A percentile compares a stretch with the other conserved stretches of the same genome.
These are phyloP conservation scores for Trichogramma pretiosum DNA, from an alignment of 1,140 invertebrate genomes.

Conservation along the genomic window DNA sequence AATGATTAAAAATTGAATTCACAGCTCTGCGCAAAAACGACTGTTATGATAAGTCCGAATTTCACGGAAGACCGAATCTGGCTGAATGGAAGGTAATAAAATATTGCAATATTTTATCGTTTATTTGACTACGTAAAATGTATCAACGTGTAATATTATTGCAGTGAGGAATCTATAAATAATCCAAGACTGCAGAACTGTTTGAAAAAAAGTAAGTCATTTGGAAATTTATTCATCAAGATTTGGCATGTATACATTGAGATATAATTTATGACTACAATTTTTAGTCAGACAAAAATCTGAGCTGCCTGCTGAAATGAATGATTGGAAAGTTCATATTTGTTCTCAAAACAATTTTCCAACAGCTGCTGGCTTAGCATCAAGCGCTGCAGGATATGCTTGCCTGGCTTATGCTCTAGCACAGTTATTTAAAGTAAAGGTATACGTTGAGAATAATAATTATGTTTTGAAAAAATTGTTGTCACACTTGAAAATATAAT, in stretches of 20 bases:
- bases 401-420: slow-evolving; percentile 70
- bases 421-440: slow-evolving; percentile 64
- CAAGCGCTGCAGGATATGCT: slow-evolving; percentile 96
- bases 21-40: slow-evolving; percentile 85
- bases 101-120: slow-evolving; percentile 2
- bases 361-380: slow-evolving; percentile 94
- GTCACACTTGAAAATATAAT: not conserved
- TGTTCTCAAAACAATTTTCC: slow-evolving; percentile 97
- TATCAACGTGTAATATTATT: slow-evolving; percentile 26
- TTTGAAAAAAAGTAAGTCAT: slow-evolving; percentile 60
- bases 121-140: not conserved
- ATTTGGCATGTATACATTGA: too few relatives aligned
- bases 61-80: slow-evolving; percentile 76
- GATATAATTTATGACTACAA: slow-evolving; percentile 11
- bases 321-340: slow-evolving; percentile 71
- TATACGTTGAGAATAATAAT: slow-evolving; percentile 19
- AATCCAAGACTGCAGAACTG: slow-evolving; percentile 71
- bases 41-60: slow-evolving; percentile 60
- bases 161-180: slow-evolving; percentile 62
- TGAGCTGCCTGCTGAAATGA: slow-evolving; percentile 36
- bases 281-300: slow-evolving; percentile 40
- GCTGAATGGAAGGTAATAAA: slow-evolving; percentile 70
- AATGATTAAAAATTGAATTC: slow-evolving; percentile 15
- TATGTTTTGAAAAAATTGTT: not conserved
- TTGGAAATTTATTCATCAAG: slow-evolving; percentile 5